Evolutionary conservation across 2,113 vertebrate species (phyloP).

Genomic region (Cariama cristata): DNA sequence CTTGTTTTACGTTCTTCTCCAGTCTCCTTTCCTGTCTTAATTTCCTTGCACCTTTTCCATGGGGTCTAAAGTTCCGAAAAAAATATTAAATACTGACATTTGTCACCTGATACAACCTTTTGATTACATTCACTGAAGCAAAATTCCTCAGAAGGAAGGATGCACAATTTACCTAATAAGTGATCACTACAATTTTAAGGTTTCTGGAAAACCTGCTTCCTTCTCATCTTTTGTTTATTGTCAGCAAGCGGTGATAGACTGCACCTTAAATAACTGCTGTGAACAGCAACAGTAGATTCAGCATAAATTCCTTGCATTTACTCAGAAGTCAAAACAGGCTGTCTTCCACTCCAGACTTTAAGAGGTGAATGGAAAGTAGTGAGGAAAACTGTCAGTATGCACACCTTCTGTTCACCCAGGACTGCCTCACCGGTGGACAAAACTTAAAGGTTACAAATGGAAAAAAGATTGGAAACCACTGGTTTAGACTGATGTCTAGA

Average conservation of each 20-base stretch:
- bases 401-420: neutral
- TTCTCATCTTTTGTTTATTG: neutral
- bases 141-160: neutral
- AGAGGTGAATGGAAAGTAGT: neutral
- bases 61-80: conserved; percentile 52
- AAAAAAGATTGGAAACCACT: neutral
- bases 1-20: conserved; percentile 47
- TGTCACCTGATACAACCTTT: neutral
- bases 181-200: neutral
- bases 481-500: neutral
- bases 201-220: neutral
- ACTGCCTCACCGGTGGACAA: neutral
- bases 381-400: neutral
- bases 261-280: neutral
- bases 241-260: neutral
- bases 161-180: neutral
- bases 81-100: neutral
- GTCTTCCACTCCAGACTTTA: neutral
- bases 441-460: neutral
- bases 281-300: neutral
- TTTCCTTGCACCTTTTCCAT: conserved; percentile 71
- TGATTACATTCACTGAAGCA: neutral
- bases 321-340: neutral
- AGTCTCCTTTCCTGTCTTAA: conserved; percentile 47
- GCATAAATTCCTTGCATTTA: neutral